Evolutionary conservation across 2,797 vertebrate genomes (phyloP), one percentile per base, ranked within the genome.

Genomic region (Danio albolineatus): DNA sequence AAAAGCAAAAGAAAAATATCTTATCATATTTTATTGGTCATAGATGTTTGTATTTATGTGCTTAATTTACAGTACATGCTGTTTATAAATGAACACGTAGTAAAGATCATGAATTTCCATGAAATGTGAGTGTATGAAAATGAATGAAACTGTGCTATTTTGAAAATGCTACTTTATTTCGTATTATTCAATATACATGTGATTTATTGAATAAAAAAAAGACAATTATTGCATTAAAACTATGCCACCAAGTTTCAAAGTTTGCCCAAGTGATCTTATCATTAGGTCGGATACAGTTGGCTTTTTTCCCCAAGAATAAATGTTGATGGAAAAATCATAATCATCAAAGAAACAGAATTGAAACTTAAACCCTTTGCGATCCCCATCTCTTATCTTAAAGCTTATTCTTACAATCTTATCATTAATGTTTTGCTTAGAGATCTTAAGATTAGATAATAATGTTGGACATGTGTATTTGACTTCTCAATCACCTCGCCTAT

Each of bases 401-500:
- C 28, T 46, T 36, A 12, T 76, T 74, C 53, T 83, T 44, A 39
- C 48, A 19, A 16, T 72, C 80, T 7, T 70, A 66, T 89, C 86
- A 86, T 87, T 82, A 79, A 77, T 91, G 90, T 90, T 93, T 91
- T 90, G 86, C 80, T 79, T 73, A 84, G 75, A 91, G 90, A 93
- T 91, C 86, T 84, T 86, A 61, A 86, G 90, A 90, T 90, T 87
- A 88, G 88, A 88, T 90, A 82, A 84, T 89, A 92, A 87, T 88
- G 87, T 88, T 81, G 78, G 84, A 93, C 93, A 93, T 79, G 90
- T 92, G 91, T 93, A 90, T 90, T 87, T 91, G 88, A 90, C 90
- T 93, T 90, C 90, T 91, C 92, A 88, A 91, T 93, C 92, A 91
- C 90, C 91, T 87, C 78, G 81, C 80, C 92, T 91, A 92, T 93